phyloP scores from a whole-genome alignment of 1,140 invertebrate genomes.

The Bombus haemorrhoidalis region DNA sequence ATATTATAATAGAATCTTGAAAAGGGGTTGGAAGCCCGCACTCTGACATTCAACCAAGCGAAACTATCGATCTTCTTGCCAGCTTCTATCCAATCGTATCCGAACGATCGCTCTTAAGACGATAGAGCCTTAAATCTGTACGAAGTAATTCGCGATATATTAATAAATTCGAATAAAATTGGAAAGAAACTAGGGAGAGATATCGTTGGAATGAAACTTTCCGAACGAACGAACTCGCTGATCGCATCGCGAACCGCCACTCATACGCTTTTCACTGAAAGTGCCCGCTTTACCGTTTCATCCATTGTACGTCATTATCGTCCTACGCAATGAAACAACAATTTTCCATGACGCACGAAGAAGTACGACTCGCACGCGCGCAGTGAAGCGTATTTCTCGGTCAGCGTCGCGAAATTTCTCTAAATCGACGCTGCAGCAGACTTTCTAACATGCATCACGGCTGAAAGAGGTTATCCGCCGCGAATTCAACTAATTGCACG shows the following conservation, averaged over 20 bases:
- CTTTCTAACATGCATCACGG: conserved; percentile 62
- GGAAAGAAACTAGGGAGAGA: not conserved
- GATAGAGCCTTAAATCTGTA: not conserved
- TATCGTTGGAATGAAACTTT: not conserved
- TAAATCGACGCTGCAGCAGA: conserved; percentile 17
- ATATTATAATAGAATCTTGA: not conserved
- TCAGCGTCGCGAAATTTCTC: conserved; percentile 59
- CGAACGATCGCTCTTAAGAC: not conserved
- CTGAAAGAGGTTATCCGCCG: conserved; percentile 58
- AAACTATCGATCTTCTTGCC: not conserved
- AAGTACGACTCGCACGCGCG: not conserved
- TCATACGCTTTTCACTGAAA: not conserved
- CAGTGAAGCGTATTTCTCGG: conserved; percentile 60
- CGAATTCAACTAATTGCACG: conserved; percentile 55
- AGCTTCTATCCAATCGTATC: not conserved
- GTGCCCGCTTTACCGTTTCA: not conserved
- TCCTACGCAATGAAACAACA: not conserved
- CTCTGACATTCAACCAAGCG: not conserved
- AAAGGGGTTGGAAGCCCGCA: not conserved
- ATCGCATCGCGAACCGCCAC: not conserved
- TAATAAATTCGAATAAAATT: not conserved
- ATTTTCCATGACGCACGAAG: not conserved
- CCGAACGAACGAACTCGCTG: not conserved
- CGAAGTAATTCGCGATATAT: too few species aligned
- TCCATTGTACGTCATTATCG: not conserved